Conservation (phyloP, 2,113 vertebrate genomes). For the Geococcyx californianus region DNA sequence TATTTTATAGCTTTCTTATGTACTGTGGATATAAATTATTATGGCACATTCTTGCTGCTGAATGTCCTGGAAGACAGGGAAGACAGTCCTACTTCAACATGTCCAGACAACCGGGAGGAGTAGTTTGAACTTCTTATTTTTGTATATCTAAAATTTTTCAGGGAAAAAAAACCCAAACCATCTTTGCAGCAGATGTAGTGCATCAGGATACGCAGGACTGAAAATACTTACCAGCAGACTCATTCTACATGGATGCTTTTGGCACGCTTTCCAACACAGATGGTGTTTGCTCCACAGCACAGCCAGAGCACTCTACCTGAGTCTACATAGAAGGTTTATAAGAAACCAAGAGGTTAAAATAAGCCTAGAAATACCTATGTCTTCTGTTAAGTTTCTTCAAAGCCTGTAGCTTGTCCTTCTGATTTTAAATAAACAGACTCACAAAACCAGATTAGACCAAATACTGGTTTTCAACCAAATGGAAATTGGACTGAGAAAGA, state of each 20-base stretch:
- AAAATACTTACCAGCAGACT: background rate
- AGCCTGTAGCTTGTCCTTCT: background rate
- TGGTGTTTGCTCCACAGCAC: slow-evolving; percentile 32
- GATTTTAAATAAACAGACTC: background rate
- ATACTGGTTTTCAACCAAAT: background rate
- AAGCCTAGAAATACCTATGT: background rate
- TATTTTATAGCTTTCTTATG: background rate
- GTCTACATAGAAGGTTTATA: background rate
- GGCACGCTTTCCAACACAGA: background rate
- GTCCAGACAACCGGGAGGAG: background rate
- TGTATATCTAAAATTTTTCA: background rate
- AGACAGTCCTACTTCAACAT: background rate
- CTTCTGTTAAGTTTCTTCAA: background rate
- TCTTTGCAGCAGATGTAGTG: background rate
- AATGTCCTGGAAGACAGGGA: background rate
- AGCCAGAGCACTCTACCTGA: background rate
- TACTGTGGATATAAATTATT: background rate
- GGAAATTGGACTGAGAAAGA: background rate
- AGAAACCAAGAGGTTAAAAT: background rate
- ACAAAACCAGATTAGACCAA: background rate
- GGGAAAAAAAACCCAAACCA: background rate
- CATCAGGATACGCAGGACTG: background rate
- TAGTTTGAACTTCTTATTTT: background rate
- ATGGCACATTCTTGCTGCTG: background rate
- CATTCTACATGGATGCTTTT: slow-evolving; percentile 3